Base-by-base conservation (phyloP, 2,797 vertebrate genomes). In the Gambusia yucatana region DNA sequence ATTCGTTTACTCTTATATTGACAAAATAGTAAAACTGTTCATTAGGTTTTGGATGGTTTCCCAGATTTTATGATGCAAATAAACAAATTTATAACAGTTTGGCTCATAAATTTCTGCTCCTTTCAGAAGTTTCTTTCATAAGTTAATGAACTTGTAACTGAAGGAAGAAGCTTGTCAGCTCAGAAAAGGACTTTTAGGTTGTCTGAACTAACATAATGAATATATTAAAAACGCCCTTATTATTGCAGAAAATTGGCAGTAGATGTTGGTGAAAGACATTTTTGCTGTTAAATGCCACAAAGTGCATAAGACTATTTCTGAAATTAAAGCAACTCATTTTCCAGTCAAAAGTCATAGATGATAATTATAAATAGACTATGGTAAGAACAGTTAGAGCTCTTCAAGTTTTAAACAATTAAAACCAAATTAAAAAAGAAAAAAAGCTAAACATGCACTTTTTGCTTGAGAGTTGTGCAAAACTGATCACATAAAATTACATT, bases 11-110 rank as follows among this genome's bases (percentile, higher is more conserved):
- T 50, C 55, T 71, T 71, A 85, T 77, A 78, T 52, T 44, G 46
- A 73, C 47, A 72, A 52, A 74, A 77, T 81, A 82, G 79, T 77
- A 41, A 28, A 61, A 1, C 13, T 43, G 73, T 86, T 83, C 67
- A 85, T 4, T 4, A 17, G 1, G 7, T 59, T 70, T 71, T 6
- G 11, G 70, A 77, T 75, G 76, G 61, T 81, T 86, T 57, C 77
- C 16, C 43, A 17, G 71, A 79, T 79, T 55, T 59, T 72, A 71
- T 80, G 69, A 78, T 48, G 72, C 61, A 69, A 79, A 75, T 22
- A 52, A 48, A 46, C 4, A 72, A 8, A 73, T 11, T 41, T 67
- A 41, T 41, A 13, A 20, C 10, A 25, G 33, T 41, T 67, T 67
- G 63, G 17, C 63, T 67, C 3, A 67, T 41, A 67, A 25, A 41